These are phyloP conservation scores for Megaustenia siamemsis DNA, from an alignment of 2,888 invertebrate genomes.

Conservation along the genomic window DNA sequence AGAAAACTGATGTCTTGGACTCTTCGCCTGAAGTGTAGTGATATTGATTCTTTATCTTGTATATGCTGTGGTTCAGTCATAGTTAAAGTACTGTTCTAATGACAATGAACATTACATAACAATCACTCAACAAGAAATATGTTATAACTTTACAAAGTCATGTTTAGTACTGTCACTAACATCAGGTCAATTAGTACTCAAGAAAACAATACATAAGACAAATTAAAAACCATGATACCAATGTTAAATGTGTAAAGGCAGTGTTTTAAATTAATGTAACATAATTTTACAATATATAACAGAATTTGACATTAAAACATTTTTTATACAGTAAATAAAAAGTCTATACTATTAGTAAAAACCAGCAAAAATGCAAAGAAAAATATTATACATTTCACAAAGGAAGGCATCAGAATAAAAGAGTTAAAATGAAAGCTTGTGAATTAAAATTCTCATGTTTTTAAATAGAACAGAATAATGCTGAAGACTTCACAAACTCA, in stretches of 20 bases:
- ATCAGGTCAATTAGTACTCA: not conserved
- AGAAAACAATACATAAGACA: not conserved
- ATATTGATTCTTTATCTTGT: too few relatives aligned
- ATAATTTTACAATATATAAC: constrained; percentile 19
- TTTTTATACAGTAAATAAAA: not conserved
- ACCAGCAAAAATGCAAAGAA: not conserved
- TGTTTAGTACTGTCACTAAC: not conserved
- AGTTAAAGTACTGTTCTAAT: not conserved
- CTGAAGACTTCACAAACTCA: too few relatives aligned
- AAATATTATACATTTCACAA: not conserved
- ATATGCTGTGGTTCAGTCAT: too few relatives aligned
- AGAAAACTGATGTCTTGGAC: too few relatives aligned
- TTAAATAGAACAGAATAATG: too few relatives aligned
- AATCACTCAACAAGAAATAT: not conserved
- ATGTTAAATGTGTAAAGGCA: constrained; percentile 1
- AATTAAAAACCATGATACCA: not conserved
- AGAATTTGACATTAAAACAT: not conserved
- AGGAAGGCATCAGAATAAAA: not conserved
- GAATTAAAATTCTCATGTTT: not conserved
- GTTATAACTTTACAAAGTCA: not conserved
- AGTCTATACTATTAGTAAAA: not conserved
- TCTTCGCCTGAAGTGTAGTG: too few relatives aligned
- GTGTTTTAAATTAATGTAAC: constrained; percentile 12
- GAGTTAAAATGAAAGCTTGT: not conserved
- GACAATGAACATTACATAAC: not conserved